phyloP scores from a whole-genome alignment of 2,113 vertebrate species.

The Takifugu flavidus region DNA sequence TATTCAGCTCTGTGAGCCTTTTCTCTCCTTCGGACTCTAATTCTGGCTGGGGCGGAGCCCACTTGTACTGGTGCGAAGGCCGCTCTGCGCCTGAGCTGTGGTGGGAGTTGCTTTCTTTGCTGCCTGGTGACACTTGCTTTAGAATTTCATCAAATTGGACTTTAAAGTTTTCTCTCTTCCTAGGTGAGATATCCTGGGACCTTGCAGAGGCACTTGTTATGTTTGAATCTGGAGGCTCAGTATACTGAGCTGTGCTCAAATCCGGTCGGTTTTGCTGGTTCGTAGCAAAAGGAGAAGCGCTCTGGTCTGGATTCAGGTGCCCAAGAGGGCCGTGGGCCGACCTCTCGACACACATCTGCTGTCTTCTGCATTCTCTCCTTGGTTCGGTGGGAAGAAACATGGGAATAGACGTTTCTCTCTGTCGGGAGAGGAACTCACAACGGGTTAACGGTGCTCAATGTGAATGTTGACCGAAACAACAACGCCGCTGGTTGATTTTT shows the following conservation, averaged over 20 bases:
- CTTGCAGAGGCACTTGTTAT: slow-evolving; percentile 13
- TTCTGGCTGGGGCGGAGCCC: slow-evolving; percentile 2
- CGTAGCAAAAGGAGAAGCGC: neutral
- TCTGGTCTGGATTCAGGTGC: slow-evolving; percentile 19
- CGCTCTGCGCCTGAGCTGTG: slow-evolving; percentile 14
- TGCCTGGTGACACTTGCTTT: slow-evolving; percentile 15
- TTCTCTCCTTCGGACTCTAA: slow-evolving; percentile 14
- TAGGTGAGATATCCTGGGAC: slow-evolving; percentile 44
- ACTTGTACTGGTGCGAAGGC: neutral
- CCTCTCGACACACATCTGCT: slow-evolving; percentile 37
- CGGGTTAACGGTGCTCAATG: neutral
- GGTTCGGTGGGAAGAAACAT: slow-evolving; percentile 59
- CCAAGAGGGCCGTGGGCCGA: slow-evolving; percentile 10
- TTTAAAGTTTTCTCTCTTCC: slow-evolving; percentile 16
- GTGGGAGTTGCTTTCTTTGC: slow-evolving; percentile 15
- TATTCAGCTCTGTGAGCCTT: slow-evolving; percentile 16
- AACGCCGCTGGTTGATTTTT: slow-evolving; percentile 16
- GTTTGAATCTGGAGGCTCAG: slow-evolving; percentile 18
- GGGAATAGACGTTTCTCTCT: slow-evolving; percentile 63
- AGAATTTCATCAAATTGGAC: slow-evolving; percentile 32
- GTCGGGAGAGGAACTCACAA: slow-evolving; percentile 9
- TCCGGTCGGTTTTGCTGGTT: slow-evolving; percentile 20
- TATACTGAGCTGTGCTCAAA: slow-evolving; percentile 15
- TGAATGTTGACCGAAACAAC: neutral
- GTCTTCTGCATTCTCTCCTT: slow-evolving; percentile 50